Conservation (phyloP, 1,140 invertebrate genomes). For the Calycopis cecrops region DNA sequence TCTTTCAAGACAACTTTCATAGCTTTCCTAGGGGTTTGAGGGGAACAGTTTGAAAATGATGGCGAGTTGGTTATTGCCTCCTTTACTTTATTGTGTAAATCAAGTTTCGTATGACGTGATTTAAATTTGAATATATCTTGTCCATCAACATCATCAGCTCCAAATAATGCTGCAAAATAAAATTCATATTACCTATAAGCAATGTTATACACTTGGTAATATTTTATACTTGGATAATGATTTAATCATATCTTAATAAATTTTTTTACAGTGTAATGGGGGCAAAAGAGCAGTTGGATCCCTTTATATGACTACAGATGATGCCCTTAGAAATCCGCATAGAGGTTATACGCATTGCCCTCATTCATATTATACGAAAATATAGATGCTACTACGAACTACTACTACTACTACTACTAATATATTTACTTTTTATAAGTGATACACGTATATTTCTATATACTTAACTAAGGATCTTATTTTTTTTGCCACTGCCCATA, state of each 20-base stretch:
- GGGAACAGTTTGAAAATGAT: slow-evolving; percentile 26
- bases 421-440: too few relatives aligned
- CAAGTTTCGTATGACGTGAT: slow-evolving; percentile 56
- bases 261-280: too few relatives aligned
- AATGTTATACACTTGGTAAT: background rate
- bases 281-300: too few relatives aligned
- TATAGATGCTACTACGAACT: too few relatives aligned
- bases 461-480: too few relatives aligned
- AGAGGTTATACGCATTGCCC: too few relatives aligned
- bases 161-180: slow-evolving; percentile 54
- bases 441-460: too few relatives aligned
- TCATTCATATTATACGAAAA: too few relatives aligned
- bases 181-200: background rate
- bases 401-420: too few relatives aligned
- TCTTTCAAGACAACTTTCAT: slow-evolving; percentile 25
- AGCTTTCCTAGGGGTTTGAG: slow-evolving; percentile 46
- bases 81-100: slow-evolving; percentile 58
- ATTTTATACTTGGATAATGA: background rate
- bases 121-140: slow-evolving; percentile 66
- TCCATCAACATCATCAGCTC: slow-evolving; percentile 57
- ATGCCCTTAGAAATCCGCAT: too few relatives aligned
- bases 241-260: background rate
- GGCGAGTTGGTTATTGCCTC: slow-evolving; percentile 42
- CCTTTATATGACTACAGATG: too few relatives aligned
- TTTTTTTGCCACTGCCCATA: too few relatives aligned